A percentile compares a stretch with the other conserved stretches of the same genome.
Conservation (phyloP, 2,797 vertebrate genomes). For the Poecilia velifera region DNA sequence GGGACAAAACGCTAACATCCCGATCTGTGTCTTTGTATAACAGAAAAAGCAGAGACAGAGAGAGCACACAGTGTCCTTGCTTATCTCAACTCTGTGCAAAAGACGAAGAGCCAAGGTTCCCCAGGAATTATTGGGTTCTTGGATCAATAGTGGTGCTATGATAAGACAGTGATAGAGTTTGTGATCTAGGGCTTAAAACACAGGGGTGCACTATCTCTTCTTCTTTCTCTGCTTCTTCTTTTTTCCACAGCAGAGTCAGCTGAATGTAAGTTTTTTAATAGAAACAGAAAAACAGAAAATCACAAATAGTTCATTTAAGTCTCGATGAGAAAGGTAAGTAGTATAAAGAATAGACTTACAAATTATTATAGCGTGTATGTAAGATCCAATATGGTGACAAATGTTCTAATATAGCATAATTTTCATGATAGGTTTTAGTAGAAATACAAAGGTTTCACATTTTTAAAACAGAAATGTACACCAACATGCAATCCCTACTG, state of each 20-base stretch:
- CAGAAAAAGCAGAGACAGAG: conserved; percentile 15
- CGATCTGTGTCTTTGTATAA: conserved; percentile 18
- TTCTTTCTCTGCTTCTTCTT: conserved; percentile 13
- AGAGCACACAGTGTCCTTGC: conserved; percentile 26
- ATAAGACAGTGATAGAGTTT: conserved; percentile 78
- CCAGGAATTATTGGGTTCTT: conserved; percentile 63
- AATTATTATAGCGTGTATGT: not conserved
- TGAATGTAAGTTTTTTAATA: not conserved
- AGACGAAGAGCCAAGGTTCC: conserved; percentile 59
- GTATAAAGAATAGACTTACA: not conserved
- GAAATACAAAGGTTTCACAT: not conserved
- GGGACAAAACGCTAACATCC: not conserved
- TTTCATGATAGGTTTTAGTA: not conserved
- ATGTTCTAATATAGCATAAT: not conserved
- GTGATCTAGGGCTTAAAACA: conserved; percentile 66
- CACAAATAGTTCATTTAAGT: not conserved
- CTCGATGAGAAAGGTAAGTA: not conserved
- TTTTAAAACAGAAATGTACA: not conserved
- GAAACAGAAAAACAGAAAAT: not conserved
- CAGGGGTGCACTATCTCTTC: conserved; percentile 47
- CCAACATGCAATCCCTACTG: not conserved
- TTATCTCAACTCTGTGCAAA: conserved; percentile 53
- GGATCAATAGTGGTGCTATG: conserved; percentile 73
- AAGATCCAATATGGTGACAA: not conserved
- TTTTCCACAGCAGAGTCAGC: not conserved